phyloP scores from a whole-genome alignment of 1,140 invertebrate species.

The Triops longicaudatus region DNA sequence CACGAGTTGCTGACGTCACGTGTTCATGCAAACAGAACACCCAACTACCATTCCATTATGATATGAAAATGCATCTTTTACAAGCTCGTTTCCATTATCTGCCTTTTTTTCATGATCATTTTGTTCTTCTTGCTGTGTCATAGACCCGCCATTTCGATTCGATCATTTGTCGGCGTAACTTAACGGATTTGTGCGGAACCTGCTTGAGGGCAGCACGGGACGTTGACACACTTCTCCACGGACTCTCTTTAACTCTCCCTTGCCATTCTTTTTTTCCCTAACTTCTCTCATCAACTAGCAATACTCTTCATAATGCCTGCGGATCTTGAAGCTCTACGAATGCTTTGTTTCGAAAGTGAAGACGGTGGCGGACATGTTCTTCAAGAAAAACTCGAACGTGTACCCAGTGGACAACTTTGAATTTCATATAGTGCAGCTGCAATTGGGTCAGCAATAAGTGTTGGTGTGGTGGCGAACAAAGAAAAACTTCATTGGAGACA shows the following conservation, averaged over 20 bases:
- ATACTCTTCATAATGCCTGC: conserved; percentile 15
- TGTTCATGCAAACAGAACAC: conserved; percentile 8
- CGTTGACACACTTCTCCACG: neutral
- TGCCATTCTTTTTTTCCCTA: neutral
- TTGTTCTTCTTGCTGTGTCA: neutral
- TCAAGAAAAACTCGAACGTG: neutral
- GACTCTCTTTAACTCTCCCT: neutral
- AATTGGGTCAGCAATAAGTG: neutral
- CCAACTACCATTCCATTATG: neutral
- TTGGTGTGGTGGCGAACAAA: conserved; percentile 10
- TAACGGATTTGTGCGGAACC: neutral
- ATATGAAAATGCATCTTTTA: conserved; percentile 7
- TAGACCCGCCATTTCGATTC: neutral
- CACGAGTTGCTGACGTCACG: neutral
- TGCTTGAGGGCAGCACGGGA: neutral
- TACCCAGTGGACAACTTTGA: neutral
- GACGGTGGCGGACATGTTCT: too few species aligned
- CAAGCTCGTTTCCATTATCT: neutral
- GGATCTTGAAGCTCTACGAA: neutral
- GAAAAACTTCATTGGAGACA: neutral
- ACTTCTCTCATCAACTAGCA: conserved; percentile 7
- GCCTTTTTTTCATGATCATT: neutral
- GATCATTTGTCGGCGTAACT: neutral
- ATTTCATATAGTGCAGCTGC: neutral
- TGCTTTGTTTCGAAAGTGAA: neutral